Evolutionary conservation across 2,113 vertebrate genomes (phyloP), one percentile per base, ranked within the genome.

Genomic region (Chascanopsetta lugubris): DNA sequence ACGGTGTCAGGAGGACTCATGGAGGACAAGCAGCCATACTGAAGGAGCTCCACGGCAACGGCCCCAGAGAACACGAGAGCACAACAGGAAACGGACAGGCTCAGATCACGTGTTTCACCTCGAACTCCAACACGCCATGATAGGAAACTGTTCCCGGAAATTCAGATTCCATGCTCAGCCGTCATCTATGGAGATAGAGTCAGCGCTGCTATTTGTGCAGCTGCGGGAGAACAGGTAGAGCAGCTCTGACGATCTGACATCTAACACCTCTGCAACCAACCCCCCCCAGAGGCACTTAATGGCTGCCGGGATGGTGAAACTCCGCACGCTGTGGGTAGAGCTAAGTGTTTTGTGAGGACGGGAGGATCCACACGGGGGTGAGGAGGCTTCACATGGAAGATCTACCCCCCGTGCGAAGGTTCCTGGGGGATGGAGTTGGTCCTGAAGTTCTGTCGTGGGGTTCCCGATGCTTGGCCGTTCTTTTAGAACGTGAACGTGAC

Each of bases 201-300:
- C 57, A 17, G 17, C 32, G 66, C 42, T 62, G 18, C 53, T 59
- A 50, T 47, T 66, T 65, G 53, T 75, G 30, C 34, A 47, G 49
- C 46, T 61, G 20, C 26, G 30, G 29, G 38, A 71, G 36, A 64
- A 38, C 63, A 75, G 68, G 64, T 73, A 75, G n/a, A 66, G 18
- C 22, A 45, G 42, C 45, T 46, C 29, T 42, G 18, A 27, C 62
- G 2, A 4, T 57, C 65, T 61, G 71, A 85, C 66, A 79, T 66
- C 42, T 32, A 69, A 77, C 69, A 78, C 72, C 60, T 46, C 81
- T 75, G 75, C n/a, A n/a, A n/a, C n/a, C n/a, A n/a, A n/a, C n/a
- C n/a, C 27, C 54, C 80, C 57, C 59, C 30, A 43, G 85, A 72
- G 78, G 75, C 45, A 30, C 46, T 26, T 76, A 67, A 72, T 80